Base-by-base conservation (phyloP, 2,888 invertebrate genomes). In the Drosophila meridionalis region DNA sequence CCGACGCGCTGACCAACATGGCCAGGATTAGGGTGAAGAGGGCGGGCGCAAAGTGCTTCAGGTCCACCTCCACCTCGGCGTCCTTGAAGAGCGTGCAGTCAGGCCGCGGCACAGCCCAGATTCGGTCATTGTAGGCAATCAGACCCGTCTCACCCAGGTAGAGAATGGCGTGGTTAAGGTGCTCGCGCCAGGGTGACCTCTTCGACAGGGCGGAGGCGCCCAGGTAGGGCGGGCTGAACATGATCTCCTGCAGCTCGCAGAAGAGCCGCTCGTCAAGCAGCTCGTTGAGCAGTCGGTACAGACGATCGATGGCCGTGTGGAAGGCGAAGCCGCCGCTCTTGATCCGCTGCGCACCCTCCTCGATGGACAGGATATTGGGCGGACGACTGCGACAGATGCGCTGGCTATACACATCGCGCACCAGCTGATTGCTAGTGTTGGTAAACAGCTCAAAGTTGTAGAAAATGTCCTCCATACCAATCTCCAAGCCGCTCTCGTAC, bases 401-500 rank as follows among this genome's bases (percentile, higher is more conserved):
- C 43, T 89, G 59, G 6, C 47, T 82, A 57, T 87, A 92, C 12
- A 92, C 78, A 57, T 88, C 84, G 9, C 61, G 76, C 5, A 83
- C 90, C 50, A 92, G 52, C 56, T 80, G 88, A 62, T 87, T 84
- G 20, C 73, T 82, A 4, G 82, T 83, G 52, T 86, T 89, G 47
- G 64, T 78, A 56, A 92, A 92, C 4, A 91, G n/a, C 0, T 77
- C 88, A 78, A 78, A 88, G 73, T 91, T 91, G 65, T 92, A 92
- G 12, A 83, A 57, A 14, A 92, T 79, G 63, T 92, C 78, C 72
- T 93, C 92, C 89, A 93, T 92, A 68, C 92, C 92, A n/a, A 93
- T 72, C 38, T 83, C 90, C 61, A 92, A 65, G 52, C 70, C 84
- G 65, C 93, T 93, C 5, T 89, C 89, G 66, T 83, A 90, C 43